Conservation (phyloP, 2,888 invertebrate genomes). For the Phyllotreta cruciferae region DNA sequence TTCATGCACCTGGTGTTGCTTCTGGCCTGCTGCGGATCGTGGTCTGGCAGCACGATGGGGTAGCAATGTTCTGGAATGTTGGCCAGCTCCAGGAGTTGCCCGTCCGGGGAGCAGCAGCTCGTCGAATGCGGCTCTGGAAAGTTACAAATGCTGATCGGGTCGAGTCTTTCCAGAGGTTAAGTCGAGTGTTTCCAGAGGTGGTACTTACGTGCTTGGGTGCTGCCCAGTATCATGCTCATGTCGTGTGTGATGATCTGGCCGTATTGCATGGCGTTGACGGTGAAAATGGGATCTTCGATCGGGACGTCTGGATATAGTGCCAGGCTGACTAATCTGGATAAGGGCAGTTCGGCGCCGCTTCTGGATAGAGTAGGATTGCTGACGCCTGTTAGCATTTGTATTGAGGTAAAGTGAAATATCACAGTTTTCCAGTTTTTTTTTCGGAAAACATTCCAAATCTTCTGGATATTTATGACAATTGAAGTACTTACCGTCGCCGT, state of each 20-base stretch:
- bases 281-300: constrained; percentile 75
- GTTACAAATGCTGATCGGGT: neutral
- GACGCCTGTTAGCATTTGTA: no score
- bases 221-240: constrained; percentile 76
- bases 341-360: constrained; percentile 73
- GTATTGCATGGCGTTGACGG: constrained; percentile 79
- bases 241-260: constrained; percentile 83
- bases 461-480: no score
- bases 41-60: constrained; percentile 64
- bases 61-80: constrained; percentile 62
- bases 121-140: constrained; percentile 65
- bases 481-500: constrained; percentile 74
- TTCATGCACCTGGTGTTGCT: constrained; percentile 72
- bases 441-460: no score
- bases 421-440: no score
- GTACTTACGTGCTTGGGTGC: constrained; percentile 79
- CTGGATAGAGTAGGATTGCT: constrained; percentile 66
- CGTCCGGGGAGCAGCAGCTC: constrained; percentile 68
- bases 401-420: no score
- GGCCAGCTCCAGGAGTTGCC: constrained; percentile 62
- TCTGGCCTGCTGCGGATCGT: constrained; percentile 65
- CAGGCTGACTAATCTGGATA: constrained; percentile 73
- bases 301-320: constrained; percentile 74
- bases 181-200: no score
- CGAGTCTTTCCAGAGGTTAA: no score